Conservation (phyloP, 2,888 invertebrate species). For the Drosophila testacea region DNA sequence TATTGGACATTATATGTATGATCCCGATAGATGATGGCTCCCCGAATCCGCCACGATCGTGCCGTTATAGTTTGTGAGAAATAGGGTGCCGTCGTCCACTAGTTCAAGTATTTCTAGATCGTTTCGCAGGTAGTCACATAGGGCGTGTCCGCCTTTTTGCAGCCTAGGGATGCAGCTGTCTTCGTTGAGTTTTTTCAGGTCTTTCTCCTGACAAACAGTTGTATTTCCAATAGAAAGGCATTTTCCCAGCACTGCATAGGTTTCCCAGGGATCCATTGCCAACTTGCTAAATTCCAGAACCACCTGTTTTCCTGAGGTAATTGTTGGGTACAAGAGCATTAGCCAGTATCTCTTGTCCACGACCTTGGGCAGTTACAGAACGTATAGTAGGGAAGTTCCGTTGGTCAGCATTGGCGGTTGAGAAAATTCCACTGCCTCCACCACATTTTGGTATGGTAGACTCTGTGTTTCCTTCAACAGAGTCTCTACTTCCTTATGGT, state of each 20-base stretch:
- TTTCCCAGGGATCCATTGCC: background rate
- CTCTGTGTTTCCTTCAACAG: slow-evolving; percentile 4
- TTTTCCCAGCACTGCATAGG: background rate
- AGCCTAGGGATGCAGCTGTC: background rate
- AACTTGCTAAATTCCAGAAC: background rate
- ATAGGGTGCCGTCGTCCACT: background rate
- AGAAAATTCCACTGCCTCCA: background rate
- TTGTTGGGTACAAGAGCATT: background rate
- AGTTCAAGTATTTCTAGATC: background rate
- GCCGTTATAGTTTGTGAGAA: no score
- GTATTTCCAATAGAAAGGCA: background rate
- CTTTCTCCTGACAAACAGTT: background rate
- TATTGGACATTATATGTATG: background rate
- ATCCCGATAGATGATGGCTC: no score
- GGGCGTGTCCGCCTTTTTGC: background rate
- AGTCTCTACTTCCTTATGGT: slow-evolving; percentile 1
- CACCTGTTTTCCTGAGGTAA: background rate
- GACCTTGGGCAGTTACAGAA: no score
- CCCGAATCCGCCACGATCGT: no score
- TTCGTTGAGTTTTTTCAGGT: background rate
- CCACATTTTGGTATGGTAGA: slow-evolving; percentile 3
- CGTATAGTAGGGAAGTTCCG: background rate
- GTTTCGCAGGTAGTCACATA: background rate
- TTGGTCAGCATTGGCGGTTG: background rate
- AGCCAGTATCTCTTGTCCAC: background rate